phyloP scores from a whole-genome alignment of 2,888 invertebrate species.

The Epirrhoe alternata region DNA sequence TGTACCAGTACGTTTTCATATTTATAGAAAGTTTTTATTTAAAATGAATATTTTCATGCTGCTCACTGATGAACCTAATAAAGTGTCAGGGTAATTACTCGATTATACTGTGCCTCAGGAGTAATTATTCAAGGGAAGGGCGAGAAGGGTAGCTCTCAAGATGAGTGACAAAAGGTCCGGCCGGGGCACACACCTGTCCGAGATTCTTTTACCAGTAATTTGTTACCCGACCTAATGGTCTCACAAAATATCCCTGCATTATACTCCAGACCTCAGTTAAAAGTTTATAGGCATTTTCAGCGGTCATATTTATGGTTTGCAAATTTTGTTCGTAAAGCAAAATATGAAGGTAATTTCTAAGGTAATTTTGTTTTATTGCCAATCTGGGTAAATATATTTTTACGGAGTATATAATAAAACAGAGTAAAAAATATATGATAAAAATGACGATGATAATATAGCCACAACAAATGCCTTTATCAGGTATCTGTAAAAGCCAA shows the following conservation, averaged over 20 bases:
- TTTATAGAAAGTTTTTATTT: neutral
- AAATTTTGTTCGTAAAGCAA: constrained; percentile 30
- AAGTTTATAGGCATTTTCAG: constrained; percentile 33
- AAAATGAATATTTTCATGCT: constrained; percentile 4
- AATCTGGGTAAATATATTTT: constrained; percentile 16
- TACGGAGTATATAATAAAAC: neutral
- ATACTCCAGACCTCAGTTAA: constrained; percentile 32
- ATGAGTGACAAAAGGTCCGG: constrained; percentile 34
- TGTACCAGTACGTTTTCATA: too few relatives aligned
- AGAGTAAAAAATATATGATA: neutral
- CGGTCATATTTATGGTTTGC: constrained; percentile 35
- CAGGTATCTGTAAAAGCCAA: neutral
- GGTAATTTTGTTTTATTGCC: constrained; percentile 28
- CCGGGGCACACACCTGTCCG: constrained; percentile 29
- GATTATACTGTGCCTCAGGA: constrained; percentile 16
- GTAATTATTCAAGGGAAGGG: constrained; percentile 28
- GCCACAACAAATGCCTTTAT: neutral
- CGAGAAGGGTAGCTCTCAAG: constrained; percentile 25
- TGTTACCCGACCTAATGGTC: constrained; percentile 30
- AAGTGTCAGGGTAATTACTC: constrained; percentile 24
- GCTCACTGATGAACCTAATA: constrained; percentile 16
- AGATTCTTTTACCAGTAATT: constrained; percentile 35
- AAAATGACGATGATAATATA: neutral
- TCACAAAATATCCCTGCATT: constrained; percentile 34
- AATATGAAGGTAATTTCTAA: constrained; percentile 28